Evolutionary conservation across 1,140 invertebrate genomes (phyloP).

Genomic region (Doryteuthis pealeii): DNA sequence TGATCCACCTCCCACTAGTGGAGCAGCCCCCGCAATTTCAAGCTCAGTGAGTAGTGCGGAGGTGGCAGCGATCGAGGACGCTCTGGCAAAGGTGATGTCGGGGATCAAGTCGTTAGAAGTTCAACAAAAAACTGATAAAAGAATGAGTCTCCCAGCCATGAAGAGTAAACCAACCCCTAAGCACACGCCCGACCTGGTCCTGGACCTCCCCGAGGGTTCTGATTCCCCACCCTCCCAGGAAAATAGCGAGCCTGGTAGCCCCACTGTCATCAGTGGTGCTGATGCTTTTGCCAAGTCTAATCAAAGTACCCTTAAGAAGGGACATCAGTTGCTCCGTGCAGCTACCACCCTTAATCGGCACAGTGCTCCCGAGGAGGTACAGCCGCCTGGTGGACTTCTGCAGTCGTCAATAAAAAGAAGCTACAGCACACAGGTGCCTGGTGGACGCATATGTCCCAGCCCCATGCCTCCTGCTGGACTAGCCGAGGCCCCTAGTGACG

Average conservation of each 20-base stretch:
- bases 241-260: constrained; percentile 45
- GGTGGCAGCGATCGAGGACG: constrained; percentile 56
- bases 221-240: constrained; percentile 36
- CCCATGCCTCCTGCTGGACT: constrained; percentile 60
- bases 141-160: constrained; percentile 58
- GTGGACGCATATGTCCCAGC: constrained; percentile 53
- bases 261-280: constrained; percentile 44
- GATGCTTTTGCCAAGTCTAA: constrained; percentile 63
- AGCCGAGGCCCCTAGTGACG: constrained; percentile 11
- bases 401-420: constrained; percentile 23
- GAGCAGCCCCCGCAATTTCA: constrained; percentile 19
- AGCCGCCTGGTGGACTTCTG: constrained; percentile 24
- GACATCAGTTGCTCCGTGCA: constrained; percentile 40
- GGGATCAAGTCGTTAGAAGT: constrained; percentile 52
- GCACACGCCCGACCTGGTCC: constrained; percentile 84
- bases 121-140: constrained; percentile 48
- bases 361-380: constrained; percentile 21
- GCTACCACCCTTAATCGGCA: constrained; percentile 16
- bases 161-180: constrained; percentile 58
- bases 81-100: constrained; percentile 56
- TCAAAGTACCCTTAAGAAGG: constrained; percentile 81
- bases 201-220: constrained; percentile 71
- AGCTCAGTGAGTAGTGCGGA: constrained; percentile 35
- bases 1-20: constrained; percentile 15
- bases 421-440: constrained; percentile 16